These are phyloP conservation scores for Drosophila bifasciata DNA, from an alignment of 1,140 invertebrate genomes.

Conservation along the genomic window DNA sequence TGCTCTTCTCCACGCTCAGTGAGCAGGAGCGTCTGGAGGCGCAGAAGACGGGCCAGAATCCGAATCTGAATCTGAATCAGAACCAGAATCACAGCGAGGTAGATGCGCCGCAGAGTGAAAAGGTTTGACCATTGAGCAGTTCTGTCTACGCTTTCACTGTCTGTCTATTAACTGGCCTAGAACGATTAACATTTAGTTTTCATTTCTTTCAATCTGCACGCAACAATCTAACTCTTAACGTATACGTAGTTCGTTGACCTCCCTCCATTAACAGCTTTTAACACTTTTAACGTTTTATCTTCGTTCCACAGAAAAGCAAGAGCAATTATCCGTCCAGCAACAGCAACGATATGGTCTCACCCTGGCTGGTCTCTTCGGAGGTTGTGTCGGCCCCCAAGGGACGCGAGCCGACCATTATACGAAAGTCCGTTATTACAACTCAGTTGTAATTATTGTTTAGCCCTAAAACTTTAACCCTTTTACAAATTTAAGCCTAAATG, in stretches of 20 bases:
- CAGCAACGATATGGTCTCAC: conserved; percentile 86
- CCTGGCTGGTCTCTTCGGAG: conserved; percentile 91
- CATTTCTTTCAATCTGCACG: conserved; percentile 44
- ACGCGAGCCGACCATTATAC: conserved; percentile 89
- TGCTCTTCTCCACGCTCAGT: conserved; percentile 86
- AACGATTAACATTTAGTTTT: conserved; percentile 62
- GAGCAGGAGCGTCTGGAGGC: conserved; percentile 85
- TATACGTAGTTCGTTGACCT: conserved; percentile 12
- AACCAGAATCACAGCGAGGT: conserved; percentile 55
- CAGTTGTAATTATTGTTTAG: conserved; percentile 87
- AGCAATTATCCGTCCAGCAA: conserved; percentile 71
- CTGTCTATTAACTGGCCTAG: conserved; percentile 52
- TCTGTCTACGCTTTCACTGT: conserved; percentile 51
- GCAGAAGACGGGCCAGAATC: conserved; percentile 74
- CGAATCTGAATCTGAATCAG: too few relatives aligned
- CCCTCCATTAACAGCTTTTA: conserved; percentile 4
- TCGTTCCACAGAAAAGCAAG: conserved; percentile 84
- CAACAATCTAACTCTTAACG: conserved; percentile 29
- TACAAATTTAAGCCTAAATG: conserved; percentile 66
- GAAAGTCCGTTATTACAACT: conserved; percentile 93
- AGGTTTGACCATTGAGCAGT: conserved; percentile 59
- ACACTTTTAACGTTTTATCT: conserved; percentile 30
- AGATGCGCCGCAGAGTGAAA: conserved; percentile 67
- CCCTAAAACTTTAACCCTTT: conserved; percentile 48
- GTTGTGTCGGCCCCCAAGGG: conserved; percentile 87